These are phyloP conservation scores for Prosapia bicincta DNA, from an alignment of 2,888 invertebrate species.

Conservation along the genomic window DNA sequence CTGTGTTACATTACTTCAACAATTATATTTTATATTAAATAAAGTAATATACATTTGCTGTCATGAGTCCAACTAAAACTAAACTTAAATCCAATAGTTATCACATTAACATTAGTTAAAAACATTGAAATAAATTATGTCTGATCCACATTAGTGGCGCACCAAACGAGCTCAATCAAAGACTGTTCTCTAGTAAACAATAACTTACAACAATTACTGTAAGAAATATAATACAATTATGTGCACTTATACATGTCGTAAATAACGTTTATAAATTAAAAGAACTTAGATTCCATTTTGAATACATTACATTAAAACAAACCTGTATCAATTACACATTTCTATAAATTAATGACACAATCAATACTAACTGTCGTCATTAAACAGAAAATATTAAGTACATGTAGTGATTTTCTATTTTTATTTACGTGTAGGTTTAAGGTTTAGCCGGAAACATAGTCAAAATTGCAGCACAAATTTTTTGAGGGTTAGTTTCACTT, in stretches of 20 bases:
- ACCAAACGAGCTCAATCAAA: no score
- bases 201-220: neutral
- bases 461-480: conserved; percentile 82
- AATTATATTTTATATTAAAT: neutral
- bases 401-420: neutral
- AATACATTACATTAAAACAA: neutral
- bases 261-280: neutral
- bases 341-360: neutral
- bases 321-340: neutral
- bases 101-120: neutral
- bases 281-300: neutral
- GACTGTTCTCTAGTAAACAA: neutral
- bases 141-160: no score
- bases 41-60: neutral
- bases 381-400: neutral
- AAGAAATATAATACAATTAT: neutral
- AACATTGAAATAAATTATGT: neutral
- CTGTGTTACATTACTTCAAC: neutral
- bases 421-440: neutral
- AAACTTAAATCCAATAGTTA: neutral
- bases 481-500: conserved; percentile 84
- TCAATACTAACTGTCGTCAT: neutral
- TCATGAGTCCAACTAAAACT: neutral
- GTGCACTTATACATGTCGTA: neutral
- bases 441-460: conserved; percentile 51